Conservation (phyloP, 64 coral and sea anemone genomes). For the Stylophora pistillata region DNA sequence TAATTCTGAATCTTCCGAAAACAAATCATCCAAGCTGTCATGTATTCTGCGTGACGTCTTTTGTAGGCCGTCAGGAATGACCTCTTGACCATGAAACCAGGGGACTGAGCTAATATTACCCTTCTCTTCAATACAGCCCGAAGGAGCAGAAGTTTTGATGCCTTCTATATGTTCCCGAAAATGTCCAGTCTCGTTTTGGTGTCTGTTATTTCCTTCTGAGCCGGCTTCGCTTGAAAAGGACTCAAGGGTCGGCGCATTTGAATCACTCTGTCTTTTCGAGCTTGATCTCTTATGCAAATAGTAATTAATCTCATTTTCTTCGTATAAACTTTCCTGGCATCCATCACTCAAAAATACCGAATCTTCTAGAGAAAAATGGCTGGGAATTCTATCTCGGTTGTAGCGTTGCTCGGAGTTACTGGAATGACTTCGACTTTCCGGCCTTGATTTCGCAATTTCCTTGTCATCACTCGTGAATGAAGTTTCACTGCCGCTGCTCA, state of each 20-base stretch:
- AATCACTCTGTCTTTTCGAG: not conserved
- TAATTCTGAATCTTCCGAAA: slow-evolving; percentile 1
- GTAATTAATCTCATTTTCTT: not conserved
- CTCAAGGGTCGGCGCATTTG: not conserved
- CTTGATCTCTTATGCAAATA: slow-evolving; percentile 17
- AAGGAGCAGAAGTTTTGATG: not conserved
- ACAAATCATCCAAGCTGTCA: slow-evolving; percentile 9
- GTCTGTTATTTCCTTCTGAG: not conserved
- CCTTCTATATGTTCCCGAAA: not conserved
- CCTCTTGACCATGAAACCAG: not conserved
- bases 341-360: slow-evolving; percentile 13
- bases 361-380: slow-evolving; percentile 15
- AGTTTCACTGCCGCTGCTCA: slow-evolving; percentile 28
- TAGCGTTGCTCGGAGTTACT: slow-evolving; percentile 22
- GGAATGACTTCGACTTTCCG: not conserved
- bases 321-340: not conserved
- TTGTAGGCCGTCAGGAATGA: not conserved
- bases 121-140: not conserved
- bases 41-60: not conserved
- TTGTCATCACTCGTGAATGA: not conserved
- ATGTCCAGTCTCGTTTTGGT: not conserved
- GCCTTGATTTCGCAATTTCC: not conserved
- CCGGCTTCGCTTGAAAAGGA: slow-evolving; percentile 8
- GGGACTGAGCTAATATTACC: not conserved
- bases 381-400: not conserved